phyloP scores from a whole-genome alignment of 1,140 invertebrate genomes.

The Diorhabda elongata region DNA sequence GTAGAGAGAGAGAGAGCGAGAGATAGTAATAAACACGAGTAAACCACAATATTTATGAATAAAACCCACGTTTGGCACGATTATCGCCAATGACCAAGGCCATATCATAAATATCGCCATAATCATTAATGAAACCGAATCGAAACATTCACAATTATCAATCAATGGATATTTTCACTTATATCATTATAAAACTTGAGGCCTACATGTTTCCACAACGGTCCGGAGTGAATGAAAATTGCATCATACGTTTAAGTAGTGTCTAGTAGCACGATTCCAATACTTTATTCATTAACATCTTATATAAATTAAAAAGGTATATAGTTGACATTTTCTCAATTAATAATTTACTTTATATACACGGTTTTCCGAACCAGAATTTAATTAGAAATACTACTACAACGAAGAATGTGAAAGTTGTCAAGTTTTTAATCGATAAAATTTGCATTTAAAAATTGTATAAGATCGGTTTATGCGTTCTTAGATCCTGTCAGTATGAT shows the following conservation, averaged over 20 bases:
- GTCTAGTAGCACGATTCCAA: too few relatives aligned
- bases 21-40: not conserved
- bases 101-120: not conserved
- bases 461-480: too few relatives aligned
- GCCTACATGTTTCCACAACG: not conserved
- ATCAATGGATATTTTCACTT: conserved; percentile 2
- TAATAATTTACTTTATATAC: too few relatives aligned
- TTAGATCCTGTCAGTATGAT: too few relatives aligned
- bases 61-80: conserved; percentile 1
- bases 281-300: too few relatives aligned
- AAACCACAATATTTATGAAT: conserved; percentile 3
- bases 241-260: not conserved
- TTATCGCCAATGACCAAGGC: conserved; percentile 1
- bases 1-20: not conserved
- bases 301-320: too few relatives aligned
- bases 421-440: too few relatives aligned
- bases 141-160: not conserved
- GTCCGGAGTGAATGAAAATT: not conserved
- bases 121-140: conserved; percentile 1
- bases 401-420: too few relatives aligned
- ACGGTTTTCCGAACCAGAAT: too few relatives aligned
- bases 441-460: too few relatives aligned
- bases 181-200: not conserved
- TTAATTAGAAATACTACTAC: too few relatives aligned
- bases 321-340: too few relatives aligned